phyloP scores from a whole-genome alignment of 2,797 vertebrate genomes.

The Enteromius thamalakanensis region DNA sequence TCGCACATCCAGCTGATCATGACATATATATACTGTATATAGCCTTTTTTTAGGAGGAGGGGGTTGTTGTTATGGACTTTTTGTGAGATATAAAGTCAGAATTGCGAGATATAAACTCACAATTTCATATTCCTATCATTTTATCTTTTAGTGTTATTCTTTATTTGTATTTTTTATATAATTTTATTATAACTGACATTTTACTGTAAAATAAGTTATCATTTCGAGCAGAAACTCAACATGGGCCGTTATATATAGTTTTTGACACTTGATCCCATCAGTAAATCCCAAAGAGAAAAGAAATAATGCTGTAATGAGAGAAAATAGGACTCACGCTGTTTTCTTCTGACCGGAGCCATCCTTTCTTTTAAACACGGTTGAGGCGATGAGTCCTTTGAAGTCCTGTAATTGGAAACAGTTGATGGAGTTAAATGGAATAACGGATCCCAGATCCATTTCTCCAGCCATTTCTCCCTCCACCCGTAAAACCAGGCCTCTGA shows the following conservation, averaged over 20 bases:
- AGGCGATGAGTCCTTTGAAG: conserved; percentile 68
- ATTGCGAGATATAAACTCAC: too few relatives aligned
- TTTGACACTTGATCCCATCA: conserved; percentile 10
- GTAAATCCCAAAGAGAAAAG: background rate
- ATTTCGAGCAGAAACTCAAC: background rate
- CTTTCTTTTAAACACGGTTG: conserved; percentile 57
- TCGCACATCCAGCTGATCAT: too few relatives aligned
- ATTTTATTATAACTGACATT: background rate
- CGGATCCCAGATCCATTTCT: conserved; percentile 38
- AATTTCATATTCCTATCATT: background rate
- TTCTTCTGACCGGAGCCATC: conserved; percentile 56
- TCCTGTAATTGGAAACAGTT: conserved; percentile 61
- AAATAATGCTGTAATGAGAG: conserved; percentile 32
- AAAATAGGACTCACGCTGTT: conserved; percentile 39
- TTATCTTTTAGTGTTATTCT: background rate
- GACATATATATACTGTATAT: too few relatives aligned
- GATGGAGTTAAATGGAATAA: conserved; percentile 53
- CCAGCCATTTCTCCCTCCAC: conserved; percentile 19
- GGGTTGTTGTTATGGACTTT: too few relatives aligned
- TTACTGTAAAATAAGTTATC: background rate
- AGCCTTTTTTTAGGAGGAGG: too few relatives aligned
- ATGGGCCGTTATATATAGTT: background rate
- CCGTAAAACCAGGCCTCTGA: conserved; percentile 35
- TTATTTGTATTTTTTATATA: background rate
- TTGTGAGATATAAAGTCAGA: too few relatives aligned